Evolutionary conservation across 2,888 invertebrate species (phyloP).

Genomic region (Prosopocoilus inquinatus): DNA sequence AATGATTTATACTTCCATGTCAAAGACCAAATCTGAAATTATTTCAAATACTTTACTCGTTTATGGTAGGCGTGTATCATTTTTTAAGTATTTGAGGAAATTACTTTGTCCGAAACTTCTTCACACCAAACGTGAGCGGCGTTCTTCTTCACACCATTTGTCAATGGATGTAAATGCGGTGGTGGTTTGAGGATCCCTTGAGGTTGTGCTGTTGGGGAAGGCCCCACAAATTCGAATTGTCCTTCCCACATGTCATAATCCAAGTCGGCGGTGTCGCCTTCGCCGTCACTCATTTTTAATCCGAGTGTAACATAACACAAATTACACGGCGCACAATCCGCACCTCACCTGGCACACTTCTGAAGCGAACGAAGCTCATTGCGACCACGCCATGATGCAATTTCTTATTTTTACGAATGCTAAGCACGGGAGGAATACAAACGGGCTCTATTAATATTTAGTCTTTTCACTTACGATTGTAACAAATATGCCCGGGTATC

Average conservation of each 20-base stretch:
- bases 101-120: constrained; percentile 63
- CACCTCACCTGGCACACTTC: not conserved
- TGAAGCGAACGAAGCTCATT: too few relatives aligned
- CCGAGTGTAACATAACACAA: too few relatives aligned
- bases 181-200: constrained; percentile 35
- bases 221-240: constrained; percentile 80
- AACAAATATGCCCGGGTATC: too few relatives aligned
- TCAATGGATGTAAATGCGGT: constrained; percentile 26
- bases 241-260: constrained; percentile 89
- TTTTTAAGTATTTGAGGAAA: not conserved
- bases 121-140: constrained; percentile 60
- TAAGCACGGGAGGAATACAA: too few relatives aligned
- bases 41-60: not conserved
- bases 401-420: too few relatives aligned
- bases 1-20: not conserved
- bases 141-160: constrained; percentile 59
- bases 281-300: constrained; percentile 51
- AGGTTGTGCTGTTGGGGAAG: constrained; percentile 35
- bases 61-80: not conserved
- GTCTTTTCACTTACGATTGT: too few relatives aligned
- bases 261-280: constrained; percentile 59
- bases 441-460: too few relatives aligned
- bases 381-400: too few relatives aligned
- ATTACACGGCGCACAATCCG: too few relatives aligned
- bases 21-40: not conserved